phyloP scores from a whole-genome alignment of 1,140 invertebrate genomes.

The Drosophila orena region DNA sequence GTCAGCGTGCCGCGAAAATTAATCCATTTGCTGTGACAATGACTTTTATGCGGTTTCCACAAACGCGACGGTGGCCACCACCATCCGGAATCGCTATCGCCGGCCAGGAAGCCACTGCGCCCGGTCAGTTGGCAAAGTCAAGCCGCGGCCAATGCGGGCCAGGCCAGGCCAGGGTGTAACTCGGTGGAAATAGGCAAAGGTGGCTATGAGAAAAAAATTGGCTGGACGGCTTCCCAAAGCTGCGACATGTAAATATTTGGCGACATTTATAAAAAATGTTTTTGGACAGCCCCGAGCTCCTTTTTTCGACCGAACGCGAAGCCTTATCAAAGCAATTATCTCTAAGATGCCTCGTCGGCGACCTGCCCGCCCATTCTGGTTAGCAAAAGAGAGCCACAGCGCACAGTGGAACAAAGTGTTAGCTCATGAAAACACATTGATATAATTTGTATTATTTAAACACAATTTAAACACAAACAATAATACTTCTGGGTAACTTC shows the following conservation, averaged over 20 bases:
- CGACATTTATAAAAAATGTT: constrained; percentile 73
- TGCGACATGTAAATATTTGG: constrained; percentile 82
- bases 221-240: constrained; percentile 53
- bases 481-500: no score
- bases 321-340: constrained; percentile 81
- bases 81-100: constrained; percentile 47
- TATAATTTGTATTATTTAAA: neutral
- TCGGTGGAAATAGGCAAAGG: constrained; percentile 21
- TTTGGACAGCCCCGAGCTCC: constrained; percentile 12
- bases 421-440: neutral
- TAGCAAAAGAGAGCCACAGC: neutral
- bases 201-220: constrained; percentile 11
- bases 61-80: constrained; percentile 50
- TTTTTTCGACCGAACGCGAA: constrained; percentile 36
- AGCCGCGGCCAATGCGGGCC: constrained; percentile 71
- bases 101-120: constrained; percentile 52
- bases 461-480: no score
- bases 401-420: constrained; percentile 22
- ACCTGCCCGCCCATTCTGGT: constrained; percentile 7
- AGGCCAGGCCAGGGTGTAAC: constrained; percentile 11
- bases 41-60: constrained; percentile 82
- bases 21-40: constrained; percentile 84
- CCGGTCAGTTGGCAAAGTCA: constrained; percentile 67
- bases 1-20: constrained; percentile 81
- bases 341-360: constrained; percentile 59